Conservation (phyloP, 2,113 vertebrate species). For the Microtus montanus region DNA sequence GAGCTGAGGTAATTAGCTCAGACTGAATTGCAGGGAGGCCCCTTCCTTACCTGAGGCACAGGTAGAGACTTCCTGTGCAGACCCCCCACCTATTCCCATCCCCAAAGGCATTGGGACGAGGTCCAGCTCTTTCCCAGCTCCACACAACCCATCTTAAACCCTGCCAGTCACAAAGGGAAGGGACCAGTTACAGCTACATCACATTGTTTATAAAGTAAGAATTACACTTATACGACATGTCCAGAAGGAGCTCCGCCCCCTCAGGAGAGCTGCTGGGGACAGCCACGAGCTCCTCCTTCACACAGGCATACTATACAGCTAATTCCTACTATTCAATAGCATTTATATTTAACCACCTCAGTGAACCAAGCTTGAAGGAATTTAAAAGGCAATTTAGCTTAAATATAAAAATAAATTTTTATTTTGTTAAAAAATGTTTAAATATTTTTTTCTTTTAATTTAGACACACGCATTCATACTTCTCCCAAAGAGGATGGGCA, state of each 20-base stretch:
- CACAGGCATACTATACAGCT: conserved; percentile 50
- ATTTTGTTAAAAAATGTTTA: conserved; percentile 88
- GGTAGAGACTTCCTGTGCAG: conserved; percentile 22
- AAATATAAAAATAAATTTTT: conserved; percentile 93
- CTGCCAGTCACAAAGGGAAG: conserved; percentile 49
- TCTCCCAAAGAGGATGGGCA: conserved; percentile 75
- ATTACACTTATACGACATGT: conserved; percentile 44
- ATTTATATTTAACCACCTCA: conserved; percentile 79
- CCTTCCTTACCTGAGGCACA: background rate
- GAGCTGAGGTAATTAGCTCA: background rate
- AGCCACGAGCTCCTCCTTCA: background rate
- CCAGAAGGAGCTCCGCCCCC: conserved; percentile 52
- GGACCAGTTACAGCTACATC: conserved; percentile 64
- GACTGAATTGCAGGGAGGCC: background rate
- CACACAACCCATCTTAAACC: background rate
- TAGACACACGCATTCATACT: conserved; percentile 88
- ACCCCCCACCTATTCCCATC: background rate
- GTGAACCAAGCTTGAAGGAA: conserved; percentile 93
- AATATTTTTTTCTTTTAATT: conserved; percentile 85
- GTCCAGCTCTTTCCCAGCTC: conserved; percentile 17
- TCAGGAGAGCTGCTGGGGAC: conserved; percentile 49
- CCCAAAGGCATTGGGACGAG: background rate
- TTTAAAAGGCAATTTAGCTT: conserved; percentile 91
- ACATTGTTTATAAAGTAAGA: conserved; percentile 77
- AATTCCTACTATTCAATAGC: conserved; percentile 67